A percentile compares a stretch with the other conserved stretches of the same genome.
These are phyloP conservation scores for Lottia scabra DNA, from an alignment of 2,888 invertebrate genomes.

Conservation along the genomic window DNA sequence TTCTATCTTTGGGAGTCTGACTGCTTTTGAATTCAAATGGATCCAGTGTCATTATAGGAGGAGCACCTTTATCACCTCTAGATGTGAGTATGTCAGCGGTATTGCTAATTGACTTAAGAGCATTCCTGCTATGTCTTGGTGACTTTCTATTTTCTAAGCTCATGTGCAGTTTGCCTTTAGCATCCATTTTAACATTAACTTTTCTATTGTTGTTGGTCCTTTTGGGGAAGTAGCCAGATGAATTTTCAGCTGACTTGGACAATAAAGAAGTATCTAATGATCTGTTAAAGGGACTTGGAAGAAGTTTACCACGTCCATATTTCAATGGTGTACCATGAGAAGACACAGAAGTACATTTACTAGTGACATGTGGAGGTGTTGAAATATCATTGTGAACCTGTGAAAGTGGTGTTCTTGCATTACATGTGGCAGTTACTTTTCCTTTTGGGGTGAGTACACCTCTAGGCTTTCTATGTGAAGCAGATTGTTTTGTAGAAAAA, in stretches of 20 bases:
- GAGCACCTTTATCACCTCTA: no score
- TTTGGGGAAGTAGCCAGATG: not conserved
- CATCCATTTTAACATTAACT: not conserved
- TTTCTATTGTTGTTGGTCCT: not conserved
- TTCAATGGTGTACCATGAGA: not conserved
- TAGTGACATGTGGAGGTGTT: no score
- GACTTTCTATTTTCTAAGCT: slow-evolving; percentile 6
- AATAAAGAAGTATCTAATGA: not conserved
- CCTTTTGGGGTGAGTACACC: no score
- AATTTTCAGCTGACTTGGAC: not conserved
- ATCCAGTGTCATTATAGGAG: slow-evolving; percentile 30
- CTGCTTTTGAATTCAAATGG: slow-evolving; percentile 56
- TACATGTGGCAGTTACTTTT: no score
- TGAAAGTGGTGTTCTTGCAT: no score
- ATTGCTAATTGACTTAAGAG: slow-evolving; percentile 9
- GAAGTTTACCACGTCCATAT: not conserved
- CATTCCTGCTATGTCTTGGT: slow-evolving; percentile 10
- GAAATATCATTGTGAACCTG: no score
- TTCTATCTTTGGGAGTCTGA: slow-evolving; percentile 32
- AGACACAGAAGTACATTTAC: no score
- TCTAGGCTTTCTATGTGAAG: no score
- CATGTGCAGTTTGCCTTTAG: not conserved
- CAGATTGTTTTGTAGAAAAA: no score
- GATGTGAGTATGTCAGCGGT: no score
- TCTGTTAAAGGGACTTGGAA: not conserved